phyloP scores from a whole-genome alignment of 1,140 invertebrate species.

The Drosophila nebulosa region DNA sequence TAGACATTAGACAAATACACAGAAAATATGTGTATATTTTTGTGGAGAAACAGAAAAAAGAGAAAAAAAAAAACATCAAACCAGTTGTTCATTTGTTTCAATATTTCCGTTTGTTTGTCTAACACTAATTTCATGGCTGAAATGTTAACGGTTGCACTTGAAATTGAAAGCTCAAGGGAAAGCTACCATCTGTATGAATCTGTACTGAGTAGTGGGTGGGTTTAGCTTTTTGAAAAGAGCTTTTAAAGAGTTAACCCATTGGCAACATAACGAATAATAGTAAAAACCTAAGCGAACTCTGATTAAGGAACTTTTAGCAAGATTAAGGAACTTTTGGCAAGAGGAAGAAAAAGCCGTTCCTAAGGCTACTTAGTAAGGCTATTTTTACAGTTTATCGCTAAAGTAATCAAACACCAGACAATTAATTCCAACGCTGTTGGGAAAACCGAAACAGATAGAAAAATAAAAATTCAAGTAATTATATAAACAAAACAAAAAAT shows the following conservation, averaged over 20 bases:
- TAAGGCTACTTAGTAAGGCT: no score
- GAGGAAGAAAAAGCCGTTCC: no score
- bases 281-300: not conserved
- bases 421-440: not conserved
- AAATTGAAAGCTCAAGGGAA: constrained; percentile 29
- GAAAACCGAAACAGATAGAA: not conserved
- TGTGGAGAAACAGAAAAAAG: not conserved
- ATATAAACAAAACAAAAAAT: not conserved
- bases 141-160: constrained; percentile 61
- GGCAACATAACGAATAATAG: no score
- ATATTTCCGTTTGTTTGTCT: constrained; percentile 48
- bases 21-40: constrained; percentile 16
- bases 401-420: no score
- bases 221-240: constrained; percentile 15
- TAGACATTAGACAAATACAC: constrained; percentile 31
- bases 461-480: no score
- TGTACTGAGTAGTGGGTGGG: constrained; percentile 22
- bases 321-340: no score
- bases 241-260: not conserved
- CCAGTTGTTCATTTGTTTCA: constrained; percentile 63
- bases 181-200: constrained; percentile 17
- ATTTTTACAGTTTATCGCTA: no score
- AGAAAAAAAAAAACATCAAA: constrained; percentile 32
- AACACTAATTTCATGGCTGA: constrained; percentile 71
- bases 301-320: no score